Evolutionary conservation across 1,140 invertebrate genomes (phyloP), one percentile per base, ranked within the genome.

Genomic region (Drosophila gunungcola): DNA sequence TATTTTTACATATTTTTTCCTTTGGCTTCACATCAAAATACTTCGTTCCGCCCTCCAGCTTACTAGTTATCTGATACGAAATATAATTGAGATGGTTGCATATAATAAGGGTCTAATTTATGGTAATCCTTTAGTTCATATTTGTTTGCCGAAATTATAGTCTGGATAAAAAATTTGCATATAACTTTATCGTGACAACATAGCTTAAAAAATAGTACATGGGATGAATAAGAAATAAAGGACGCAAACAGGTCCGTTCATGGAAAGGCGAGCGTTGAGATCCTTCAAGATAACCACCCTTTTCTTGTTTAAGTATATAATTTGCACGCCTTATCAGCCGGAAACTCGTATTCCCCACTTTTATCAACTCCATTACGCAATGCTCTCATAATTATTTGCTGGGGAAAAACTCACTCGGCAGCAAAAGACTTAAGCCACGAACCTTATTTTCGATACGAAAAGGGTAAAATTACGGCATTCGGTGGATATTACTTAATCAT

Each of bases 401-500:
- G 32, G 51, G 70, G 61, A 54, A 68, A 56, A 73, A 72, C 43
- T 63, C 25, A 54, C 67, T 49, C 64, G 25, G 62, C 77, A 29
- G 78, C 78, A 78, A 82, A 82, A 81, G 73, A 78, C 68, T 74
- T 67, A 78, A 81, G 80, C 82, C 73, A 78, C 78, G 74, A 85
- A 78, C 69, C 74, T 72, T 57, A 57, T 72, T 45, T 72, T 38
- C 46, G 58, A 63, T 56, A 57, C 11, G 32, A 45, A 39, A 60
- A 61, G 79, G 78, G 58, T 58, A 48, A 78, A 62, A 61, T 56
- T 68, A 54, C 45, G 51, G 63, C 65, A 65, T 51, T 65, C 60
- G 63, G 65, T 56, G 63, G 65, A 72, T 84, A 88, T 90, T 89
- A 88, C 77, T 88, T 89, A 88, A 89, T 88, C 76, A 80, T 80